phyloP scores from a whole-genome alignment of 1,140 invertebrate species.

The Apis laboriosa region DNA sequence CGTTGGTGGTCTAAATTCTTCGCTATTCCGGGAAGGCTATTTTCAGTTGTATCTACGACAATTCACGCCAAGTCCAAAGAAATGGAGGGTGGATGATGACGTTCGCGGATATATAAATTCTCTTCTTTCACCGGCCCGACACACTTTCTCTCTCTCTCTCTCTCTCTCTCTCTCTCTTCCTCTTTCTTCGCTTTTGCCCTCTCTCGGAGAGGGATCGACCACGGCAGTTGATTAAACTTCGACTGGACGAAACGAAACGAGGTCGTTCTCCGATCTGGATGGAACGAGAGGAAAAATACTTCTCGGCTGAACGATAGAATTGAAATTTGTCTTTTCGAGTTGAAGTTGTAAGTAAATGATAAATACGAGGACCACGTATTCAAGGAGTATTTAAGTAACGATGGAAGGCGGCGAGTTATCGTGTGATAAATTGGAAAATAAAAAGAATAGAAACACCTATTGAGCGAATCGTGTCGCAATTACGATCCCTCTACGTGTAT shows the following conservation, averaged over 20 bases:
- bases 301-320: no score
- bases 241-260: not conserved
- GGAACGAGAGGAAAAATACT: no score
- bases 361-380: no score
- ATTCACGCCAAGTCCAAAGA: conserved; percentile 63
- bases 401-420: no score
- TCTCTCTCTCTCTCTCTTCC: no score
- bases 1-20: conserved; percentile 72
- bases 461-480: not conserved
- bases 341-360: no score
- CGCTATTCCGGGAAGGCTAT: conserved; percentile 67
- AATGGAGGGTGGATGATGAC: conserved; percentile 62
- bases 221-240: not conserved
- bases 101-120: conserved; percentile 57
- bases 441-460: no score
- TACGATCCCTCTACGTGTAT: not conserved
- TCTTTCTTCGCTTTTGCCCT: not conserved
- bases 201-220: no score
- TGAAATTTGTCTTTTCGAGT: no score
- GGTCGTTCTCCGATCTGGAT: no score
- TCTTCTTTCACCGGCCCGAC: conserved; percentile 35
- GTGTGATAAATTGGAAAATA: no score
- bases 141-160: conserved; percentile 1
- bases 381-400: no score
- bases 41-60: conserved; percentile 66